Percentiles rank a stretch among this genome's conserved stretches.
phyloP scores from a whole-genome alignment of 2,888 invertebrate species.

The Augiades crinisus region DNA sequence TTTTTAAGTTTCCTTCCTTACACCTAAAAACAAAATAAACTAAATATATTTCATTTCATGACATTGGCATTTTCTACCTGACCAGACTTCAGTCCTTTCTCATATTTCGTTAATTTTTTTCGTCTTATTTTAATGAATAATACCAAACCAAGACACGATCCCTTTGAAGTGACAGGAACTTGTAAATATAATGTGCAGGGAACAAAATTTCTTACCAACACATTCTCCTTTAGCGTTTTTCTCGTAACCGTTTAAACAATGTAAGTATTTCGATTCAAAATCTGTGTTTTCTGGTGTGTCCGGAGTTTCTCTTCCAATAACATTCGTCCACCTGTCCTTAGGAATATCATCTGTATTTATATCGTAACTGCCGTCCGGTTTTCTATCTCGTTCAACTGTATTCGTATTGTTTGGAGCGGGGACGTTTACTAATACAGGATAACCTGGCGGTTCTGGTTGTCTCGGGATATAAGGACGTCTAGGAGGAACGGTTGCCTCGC shows the following conservation, averaged over 20 bases:
- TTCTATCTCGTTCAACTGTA: slow-evolving; percentile 42
- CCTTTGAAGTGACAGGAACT: too few species aligned
- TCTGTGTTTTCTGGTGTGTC: slow-evolving; percentile 35
- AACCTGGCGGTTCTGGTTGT: slow-evolving; percentile 31
- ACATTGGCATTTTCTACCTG: too few species aligned
- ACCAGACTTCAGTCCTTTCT: too few species aligned
- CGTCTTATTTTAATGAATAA: too few species aligned
- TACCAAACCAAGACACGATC: too few species aligned
- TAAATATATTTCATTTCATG: background rate
- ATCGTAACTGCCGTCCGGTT: slow-evolving; percentile 43
- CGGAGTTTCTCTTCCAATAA: slow-evolving; percentile 41
- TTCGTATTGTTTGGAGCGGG: slow-evolving; percentile 38
- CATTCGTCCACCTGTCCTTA: slow-evolving; percentile 51
- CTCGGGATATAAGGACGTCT: slow-evolving; percentile 20
- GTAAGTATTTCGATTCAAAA: slow-evolving; percentile 53
- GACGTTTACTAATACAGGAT: slow-evolving; percentile 38
- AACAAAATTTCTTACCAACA: slow-evolving; percentile 82
- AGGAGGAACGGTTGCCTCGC: slow-evolving; percentile 15
- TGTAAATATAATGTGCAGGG: too few species aligned
- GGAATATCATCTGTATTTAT: slow-evolving; percentile 49
- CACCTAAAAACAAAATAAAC: too few species aligned
- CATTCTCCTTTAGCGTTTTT: slow-evolving; percentile 79
- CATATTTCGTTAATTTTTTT: too few species aligned
- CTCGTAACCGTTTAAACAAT: slow-evolving; percentile 78
- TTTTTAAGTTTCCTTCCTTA: too few species aligned